Percentiles rank a stretch among this genome's conserved stretches.
phyloP scores from a whole-genome alignment of 2,113 vertebrate species.

The Cathartes aura region DNA sequence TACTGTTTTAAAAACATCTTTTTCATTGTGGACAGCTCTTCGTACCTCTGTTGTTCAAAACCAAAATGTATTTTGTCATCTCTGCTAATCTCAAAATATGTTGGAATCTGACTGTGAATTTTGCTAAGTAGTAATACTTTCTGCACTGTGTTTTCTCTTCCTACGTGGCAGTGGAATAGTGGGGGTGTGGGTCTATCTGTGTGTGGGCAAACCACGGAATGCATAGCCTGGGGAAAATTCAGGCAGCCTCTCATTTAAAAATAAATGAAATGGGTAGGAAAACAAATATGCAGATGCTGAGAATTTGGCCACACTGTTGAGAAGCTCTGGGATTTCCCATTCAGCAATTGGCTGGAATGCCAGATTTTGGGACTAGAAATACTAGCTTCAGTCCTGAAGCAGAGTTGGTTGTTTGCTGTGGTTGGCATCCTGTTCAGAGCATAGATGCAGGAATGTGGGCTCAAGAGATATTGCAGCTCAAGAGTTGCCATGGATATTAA shows the following conservation, averaged over 20 bases:
- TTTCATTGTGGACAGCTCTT: background rate
- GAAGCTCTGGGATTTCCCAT: constrained; percentile 43
- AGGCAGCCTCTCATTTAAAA: constrained; percentile 46
- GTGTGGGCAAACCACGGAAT: constrained; percentile 13
- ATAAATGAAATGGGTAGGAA: constrained; percentile 58
- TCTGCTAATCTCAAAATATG: background rate
- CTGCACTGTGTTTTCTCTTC: background rate
- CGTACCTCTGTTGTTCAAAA: background rate
- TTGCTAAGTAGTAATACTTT: background rate
- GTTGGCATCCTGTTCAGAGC: constrained; percentile 27
- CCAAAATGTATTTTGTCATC: background rate
- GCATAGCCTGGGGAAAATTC: background rate
- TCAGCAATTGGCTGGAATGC: background rate
- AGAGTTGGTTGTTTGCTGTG: background rate
- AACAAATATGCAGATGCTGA: constrained; percentile 46
- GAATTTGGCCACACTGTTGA: constrained; percentile 17
- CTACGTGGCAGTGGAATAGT: background rate
- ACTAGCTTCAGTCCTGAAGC: constrained; percentile 14
- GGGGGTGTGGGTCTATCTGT: background rate
- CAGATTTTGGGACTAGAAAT: constrained; percentile 8
- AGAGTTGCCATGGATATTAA: constrained; percentile 57
- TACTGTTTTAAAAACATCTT: background rate
- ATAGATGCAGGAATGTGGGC: constrained; percentile 19
- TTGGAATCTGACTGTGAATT: background rate
- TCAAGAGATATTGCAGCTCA: constrained; percentile 13